Base-by-base conservation (phyloP, 2,797 vertebrate species). In the Fratercula arctica region DNA sequence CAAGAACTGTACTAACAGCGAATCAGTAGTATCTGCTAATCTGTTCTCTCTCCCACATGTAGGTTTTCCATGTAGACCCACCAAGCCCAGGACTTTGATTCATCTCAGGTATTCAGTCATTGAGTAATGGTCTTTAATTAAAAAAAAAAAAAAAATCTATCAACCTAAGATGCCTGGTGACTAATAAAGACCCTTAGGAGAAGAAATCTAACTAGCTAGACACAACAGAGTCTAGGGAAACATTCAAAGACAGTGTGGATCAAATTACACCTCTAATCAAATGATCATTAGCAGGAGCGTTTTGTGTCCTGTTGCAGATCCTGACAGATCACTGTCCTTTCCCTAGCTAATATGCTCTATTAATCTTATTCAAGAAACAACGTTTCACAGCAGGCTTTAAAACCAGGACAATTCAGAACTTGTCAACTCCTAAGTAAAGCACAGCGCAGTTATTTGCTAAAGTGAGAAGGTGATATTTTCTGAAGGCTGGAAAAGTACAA, bases 171-270 rank as follows among this genome's bases (percentile, higher is more conserved):
- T 61, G 56, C 19, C 54, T 56, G 16, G 37, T 93, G 88, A 89
- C 84, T 93, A 92, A 95, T 57, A 79, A 76, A 81, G 45, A 75
- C 66, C 93, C 86, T 87, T 66, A 96, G 93, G 91, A 95, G 56
- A 51, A 51, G 54, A 72, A 87, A 63, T 78, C 66, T 93, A 85
- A 89, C 74, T 61, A 82, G 57, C 50, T 85, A 92, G 75, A 89
- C 78, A 76, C 81, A 93, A 78, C 46, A 91, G 53, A 90, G 63
- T 54, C 69, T 59, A 76, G 70, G 83, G 86, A 87, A 72, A 93
- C 87, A 67, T 64, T 78, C 39, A 81, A 85, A 90, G 81, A 80
- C 78, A 93, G 50, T 61, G 35, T 43, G 72, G 91, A 87, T 82
- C 66, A 90, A 95, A 91, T 77, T 50, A 35, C 70, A 93, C 53